A percentile compares a stretch with the other conserved stretches of the same genome.
These are phyloP conservation scores for Gymnothorax reevesii DNA, from an alignment of 2,797 vertebrate genomes.

Conservation along the genomic window DNA sequence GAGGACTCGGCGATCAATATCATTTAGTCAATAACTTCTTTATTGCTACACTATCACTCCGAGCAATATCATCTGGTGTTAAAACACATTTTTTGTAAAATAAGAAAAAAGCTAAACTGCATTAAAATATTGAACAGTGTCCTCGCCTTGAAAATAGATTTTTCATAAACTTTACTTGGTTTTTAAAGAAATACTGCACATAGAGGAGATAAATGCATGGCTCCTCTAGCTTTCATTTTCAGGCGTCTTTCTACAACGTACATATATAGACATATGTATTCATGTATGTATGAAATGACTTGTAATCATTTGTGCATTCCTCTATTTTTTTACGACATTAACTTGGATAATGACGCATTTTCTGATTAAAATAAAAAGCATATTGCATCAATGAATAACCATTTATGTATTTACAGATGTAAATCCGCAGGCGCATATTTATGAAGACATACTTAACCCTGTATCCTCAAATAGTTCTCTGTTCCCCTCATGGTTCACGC, in stretches of 20 bases:
- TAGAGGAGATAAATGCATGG: background rate
- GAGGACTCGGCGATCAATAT: conserved; percentile 98
- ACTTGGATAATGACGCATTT: background rate
- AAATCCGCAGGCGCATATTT: background rate
- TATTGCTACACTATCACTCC: conserved; percentile 96
- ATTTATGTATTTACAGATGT: background rate
- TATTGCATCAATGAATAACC: background rate
- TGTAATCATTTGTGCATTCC: background rate
- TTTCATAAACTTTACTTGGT: conserved; percentile 16
- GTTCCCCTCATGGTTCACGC: background rate
- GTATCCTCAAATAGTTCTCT: background rate
- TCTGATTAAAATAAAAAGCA: background rate
- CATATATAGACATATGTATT: background rate
- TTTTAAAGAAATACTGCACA: background rate
- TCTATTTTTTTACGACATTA: background rate
- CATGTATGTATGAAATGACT: background rate
- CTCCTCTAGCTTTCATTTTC: background rate
- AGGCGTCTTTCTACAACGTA: too few relatives aligned
- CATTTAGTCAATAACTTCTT: conserved; percentile 99
- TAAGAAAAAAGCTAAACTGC: conserved; percentile 28
- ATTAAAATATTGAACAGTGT: conserved; percentile 66
- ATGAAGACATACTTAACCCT: background rate
- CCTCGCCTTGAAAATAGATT: conserved; percentile 49
- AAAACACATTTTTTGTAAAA: conserved; percentile 88
- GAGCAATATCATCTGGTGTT: conserved; percentile 95